These are phyloP conservation scores for Cotesia chilonis DNA, from an alignment of 1,140 invertebrate genomes.

Conservation along the genomic window DNA sequence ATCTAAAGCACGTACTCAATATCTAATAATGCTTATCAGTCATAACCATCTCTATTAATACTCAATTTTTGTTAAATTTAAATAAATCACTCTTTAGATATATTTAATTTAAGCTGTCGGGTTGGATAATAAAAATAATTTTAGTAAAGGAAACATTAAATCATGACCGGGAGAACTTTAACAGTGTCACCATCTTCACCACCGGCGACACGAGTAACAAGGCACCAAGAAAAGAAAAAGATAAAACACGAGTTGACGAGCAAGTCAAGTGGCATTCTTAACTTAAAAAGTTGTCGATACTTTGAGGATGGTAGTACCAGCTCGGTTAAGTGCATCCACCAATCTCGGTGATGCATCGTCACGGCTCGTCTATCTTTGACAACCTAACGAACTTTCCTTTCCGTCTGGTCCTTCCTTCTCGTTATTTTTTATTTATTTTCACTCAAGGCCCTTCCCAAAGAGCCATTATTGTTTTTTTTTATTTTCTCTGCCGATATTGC, in stretches of 20 bases:
- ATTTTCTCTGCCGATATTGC: too few relatives aligned
- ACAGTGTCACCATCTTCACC: neutral
- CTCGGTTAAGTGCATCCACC: neutral
- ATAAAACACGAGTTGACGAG: neutral
- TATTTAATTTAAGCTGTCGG: too few relatives aligned
- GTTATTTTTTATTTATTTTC: neutral
- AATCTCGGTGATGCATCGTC: slow-evolving; percentile 25
- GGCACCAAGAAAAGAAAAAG: too few relatives aligned
- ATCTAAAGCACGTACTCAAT: too few relatives aligned
- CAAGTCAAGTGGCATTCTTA: slow-evolving; percentile 3
- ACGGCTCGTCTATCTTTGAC: slow-evolving; percentile 18
- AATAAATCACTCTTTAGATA: too few relatives aligned
- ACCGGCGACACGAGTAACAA: too few relatives aligned
- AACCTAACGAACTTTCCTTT: slow-evolving; percentile 1
- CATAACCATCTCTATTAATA: too few relatives aligned
- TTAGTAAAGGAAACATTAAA: neutral
- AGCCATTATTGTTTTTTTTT: neutral
- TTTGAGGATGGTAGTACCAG: neutral
- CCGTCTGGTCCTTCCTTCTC: too few relatives aligned
- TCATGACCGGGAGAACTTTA: slow-evolving; percentile 16
- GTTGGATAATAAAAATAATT: slow-evolving; percentile 1
- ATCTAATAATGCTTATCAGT: too few relatives aligned
- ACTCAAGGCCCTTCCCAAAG: neutral
- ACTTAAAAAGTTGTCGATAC: slow-evolving; percentile 19
- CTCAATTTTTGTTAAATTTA: too few relatives aligned